Conservation (phyloP, 2,888 invertebrate genomes). For the Aricia artaxerxes region DNA sequence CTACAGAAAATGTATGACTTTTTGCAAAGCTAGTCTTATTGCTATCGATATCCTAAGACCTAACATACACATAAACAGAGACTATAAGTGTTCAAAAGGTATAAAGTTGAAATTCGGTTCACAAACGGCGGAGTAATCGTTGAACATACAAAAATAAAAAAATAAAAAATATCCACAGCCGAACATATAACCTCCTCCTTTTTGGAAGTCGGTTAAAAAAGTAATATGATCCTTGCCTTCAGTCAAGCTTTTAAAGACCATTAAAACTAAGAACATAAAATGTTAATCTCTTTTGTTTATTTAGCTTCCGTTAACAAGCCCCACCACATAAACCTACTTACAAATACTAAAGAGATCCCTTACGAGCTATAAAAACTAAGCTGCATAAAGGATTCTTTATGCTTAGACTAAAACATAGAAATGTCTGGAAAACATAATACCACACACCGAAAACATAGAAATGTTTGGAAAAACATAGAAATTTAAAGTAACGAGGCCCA, state of each 20-base stretch:
- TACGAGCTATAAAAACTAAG: conserved; percentile 1
- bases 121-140: no score
- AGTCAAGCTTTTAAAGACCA: neutral
- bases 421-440: neutral
- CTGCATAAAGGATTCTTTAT: neutral
- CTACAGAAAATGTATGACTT: no score
- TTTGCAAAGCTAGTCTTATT: no score
- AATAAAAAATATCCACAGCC: no score
- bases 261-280: neutral
- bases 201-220: no score
- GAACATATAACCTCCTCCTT: no score
- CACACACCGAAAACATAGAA: neutral
- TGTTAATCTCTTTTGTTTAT: conserved; percentile 5
- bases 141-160: no score
- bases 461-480: neutral
- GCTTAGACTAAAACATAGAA: neutral
- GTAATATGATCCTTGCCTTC: no score
- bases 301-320: neutral
- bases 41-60: no score
- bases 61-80: no score
- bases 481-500: neutral
- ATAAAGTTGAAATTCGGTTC: no score
- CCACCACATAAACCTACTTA: neutral
- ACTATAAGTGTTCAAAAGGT: no score
- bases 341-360: neutral